Percentiles rank a stretch among this genome's conserved stretches.
These are phyloP conservation scores for Aythya baeri DNA, from an alignment of 2,113 vertebrate species.

Conservation along the genomic window DNA sequence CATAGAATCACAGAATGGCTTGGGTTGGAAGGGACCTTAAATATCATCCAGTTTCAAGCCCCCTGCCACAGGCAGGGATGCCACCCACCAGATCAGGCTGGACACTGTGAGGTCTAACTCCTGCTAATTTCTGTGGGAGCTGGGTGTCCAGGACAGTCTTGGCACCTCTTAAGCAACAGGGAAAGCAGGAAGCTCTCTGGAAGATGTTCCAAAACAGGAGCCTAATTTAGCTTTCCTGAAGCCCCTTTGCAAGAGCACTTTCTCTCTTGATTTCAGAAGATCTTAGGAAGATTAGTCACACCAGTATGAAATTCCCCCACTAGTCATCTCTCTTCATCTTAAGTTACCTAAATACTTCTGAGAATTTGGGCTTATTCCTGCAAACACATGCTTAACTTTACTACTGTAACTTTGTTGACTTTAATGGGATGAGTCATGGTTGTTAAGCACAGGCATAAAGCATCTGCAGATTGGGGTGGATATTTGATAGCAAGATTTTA, in stretches of 20 bases:
- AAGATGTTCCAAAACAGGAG: slow-evolving; percentile 39
- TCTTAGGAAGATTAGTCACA: slow-evolving; percentile 63
- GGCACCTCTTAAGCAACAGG: neutral
- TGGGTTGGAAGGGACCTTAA: no score
- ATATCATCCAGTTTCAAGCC: no score
- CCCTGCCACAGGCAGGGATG: no score
- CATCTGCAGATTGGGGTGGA: slow-evolving; percentile 52
- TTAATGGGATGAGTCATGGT: slow-evolving; percentile 65
- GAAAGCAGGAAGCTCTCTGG: neutral
- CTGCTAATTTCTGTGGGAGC: neutral
- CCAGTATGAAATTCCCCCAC: slow-evolving; percentile 37
- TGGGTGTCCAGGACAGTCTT: rapidly evolving
- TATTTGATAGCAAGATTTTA: slow-evolving; percentile 60
- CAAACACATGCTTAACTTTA: slow-evolving; percentile 63
- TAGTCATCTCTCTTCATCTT: slow-evolving; percentile 50
- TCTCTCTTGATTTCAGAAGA: neutral
- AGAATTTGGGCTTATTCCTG: slow-evolving; percentile 28
- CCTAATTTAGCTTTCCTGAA: slow-evolving; percentile 7
- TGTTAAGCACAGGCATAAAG: slow-evolving; percentile 62
- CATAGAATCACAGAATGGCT: no score
- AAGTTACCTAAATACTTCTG: slow-evolving; percentile 58
- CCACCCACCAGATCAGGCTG: no score
- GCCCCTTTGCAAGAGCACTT: neutral
- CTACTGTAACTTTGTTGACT: slow-evolving; percentile 66
- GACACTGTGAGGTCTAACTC: neutral